phyloP scores from a whole-genome alignment of 2,888 invertebrate species.

The Heliconius aoede region DNA sequence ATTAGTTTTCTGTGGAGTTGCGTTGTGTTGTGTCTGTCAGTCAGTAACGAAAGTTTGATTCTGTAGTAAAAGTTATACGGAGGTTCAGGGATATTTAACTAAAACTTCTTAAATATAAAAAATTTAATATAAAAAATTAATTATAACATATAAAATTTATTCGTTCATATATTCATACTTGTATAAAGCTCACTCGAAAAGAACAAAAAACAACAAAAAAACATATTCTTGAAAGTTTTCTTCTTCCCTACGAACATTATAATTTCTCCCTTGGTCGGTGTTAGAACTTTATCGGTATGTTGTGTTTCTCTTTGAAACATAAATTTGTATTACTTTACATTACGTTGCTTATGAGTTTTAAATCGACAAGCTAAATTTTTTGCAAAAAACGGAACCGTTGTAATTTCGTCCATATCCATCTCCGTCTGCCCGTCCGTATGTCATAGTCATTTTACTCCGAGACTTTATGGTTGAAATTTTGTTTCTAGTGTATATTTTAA shows the following conservation, averaged over 20 bases:
- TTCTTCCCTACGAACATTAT: background rate
- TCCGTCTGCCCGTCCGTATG: no score
- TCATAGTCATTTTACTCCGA: no score
- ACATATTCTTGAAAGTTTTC: slow-evolving; percentile 8
- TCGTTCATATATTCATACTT: slow-evolving; percentile 15
- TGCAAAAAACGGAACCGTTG: no score
- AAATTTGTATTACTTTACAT: background rate
- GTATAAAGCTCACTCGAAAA: background rate
- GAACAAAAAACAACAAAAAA: slow-evolving; percentile 5
- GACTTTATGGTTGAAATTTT: no score
- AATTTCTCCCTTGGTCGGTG: background rate
- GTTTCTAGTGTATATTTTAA: no score
- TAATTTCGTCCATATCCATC: no score
- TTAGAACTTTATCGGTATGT: background rate
- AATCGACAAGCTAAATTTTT: no score
- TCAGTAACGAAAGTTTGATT: background rate
- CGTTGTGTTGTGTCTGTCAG: background rate
- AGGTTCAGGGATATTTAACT: background rate
- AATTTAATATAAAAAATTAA: no score
- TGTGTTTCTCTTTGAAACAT: background rate
- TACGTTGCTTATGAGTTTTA: background rate
- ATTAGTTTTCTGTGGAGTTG: background rate
- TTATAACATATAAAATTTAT: no score
- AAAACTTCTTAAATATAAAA: slow-evolving; percentile 6
- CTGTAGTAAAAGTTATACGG: background rate